These are phyloP conservation scores for Pogonomyrmex barbatus DNA, from an alignment of 1,140 invertebrate genomes.

Conservation along the genomic window DNA sequence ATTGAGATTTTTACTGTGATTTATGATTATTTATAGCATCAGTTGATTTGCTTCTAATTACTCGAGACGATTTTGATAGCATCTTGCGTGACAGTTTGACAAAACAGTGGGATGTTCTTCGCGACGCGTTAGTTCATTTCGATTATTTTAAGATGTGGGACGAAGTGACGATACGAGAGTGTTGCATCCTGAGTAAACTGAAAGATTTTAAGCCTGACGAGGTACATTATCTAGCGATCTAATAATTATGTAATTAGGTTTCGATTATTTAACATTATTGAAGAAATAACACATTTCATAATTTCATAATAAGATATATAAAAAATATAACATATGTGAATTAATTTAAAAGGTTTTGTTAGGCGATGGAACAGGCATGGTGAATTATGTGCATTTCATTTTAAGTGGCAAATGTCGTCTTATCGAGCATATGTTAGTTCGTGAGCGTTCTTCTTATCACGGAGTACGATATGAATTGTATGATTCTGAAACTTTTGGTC, in stretches of 20 bases:
- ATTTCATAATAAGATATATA: constrained; percentile 41
- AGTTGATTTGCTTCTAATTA: constrained; percentile 86
- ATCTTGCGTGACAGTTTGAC: constrained; percentile 87
- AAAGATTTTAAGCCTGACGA: constrained; percentile 87
- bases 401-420: constrained; percentile 88
- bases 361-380: constrained; percentile 88
- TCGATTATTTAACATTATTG: constrained; percentile 13
- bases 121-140: constrained; percentile 87
- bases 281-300: neutral
- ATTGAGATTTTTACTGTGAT: constrained; percentile 10
- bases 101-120: constrained; percentile 88
- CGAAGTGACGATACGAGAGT: constrained; percentile 87
- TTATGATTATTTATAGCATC: constrained; percentile 80
- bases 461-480: constrained; percentile 85
- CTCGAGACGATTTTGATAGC: constrained; percentile 87
- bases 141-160: constrained; percentile 89
- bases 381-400: constrained; percentile 89
- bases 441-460: constrained; percentile 78
- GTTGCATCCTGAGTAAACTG: constrained; percentile 89
- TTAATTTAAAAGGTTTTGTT: constrained; percentile 83
- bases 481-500: constrained; percentile 74
- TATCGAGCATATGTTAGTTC: constrained; percentile 87
- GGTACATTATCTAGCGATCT: constrained; percentile 74
- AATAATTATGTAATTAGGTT: neutral
- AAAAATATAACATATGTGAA: constrained; percentile 49